Conservation (phyloP, 2,113 vertebrate genomes). For the Bufo gargarizans region DNA sequence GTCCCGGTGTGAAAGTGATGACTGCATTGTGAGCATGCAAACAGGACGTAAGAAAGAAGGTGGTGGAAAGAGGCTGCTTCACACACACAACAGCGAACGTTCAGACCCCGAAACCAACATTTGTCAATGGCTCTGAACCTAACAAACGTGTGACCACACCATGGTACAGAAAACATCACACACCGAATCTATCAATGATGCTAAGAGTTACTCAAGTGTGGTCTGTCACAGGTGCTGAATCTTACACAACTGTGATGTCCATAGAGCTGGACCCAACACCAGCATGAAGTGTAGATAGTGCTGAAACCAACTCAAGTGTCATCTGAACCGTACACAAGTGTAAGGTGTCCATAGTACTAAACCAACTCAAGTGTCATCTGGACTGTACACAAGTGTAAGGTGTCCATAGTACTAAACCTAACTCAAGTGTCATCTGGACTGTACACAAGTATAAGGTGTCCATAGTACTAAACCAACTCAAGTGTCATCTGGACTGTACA, state of each 20-base stretch:
- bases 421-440: not conserved
- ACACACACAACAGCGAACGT: constrained; percentile 1
- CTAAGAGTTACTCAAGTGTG: not conserved
- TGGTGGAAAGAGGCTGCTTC: constrained; percentile 21
- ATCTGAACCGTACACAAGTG: not conserved
- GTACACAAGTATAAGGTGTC: not conserved
- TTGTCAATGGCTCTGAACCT: constrained; percentile 18
- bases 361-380: not conserved
- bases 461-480: not conserved
- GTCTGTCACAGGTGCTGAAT: not conserved
- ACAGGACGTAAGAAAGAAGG: not conserved
- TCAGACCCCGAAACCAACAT: not conserved
- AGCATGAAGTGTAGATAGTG: not conserved
- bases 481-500: not conserved
- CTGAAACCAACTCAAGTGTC: not conserved
- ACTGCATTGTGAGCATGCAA: constrained; percentile 28
- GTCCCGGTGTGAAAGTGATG: not conserved
- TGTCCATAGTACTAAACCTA: not conserved
- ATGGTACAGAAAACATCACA: not conserved
- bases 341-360: not conserved
- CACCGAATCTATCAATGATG: not conserved
- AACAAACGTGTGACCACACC: not conserved
- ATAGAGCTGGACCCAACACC: not conserved
- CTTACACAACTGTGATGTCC: not conserved
- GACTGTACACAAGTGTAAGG: not conserved